A percentile compares a stretch with the other conserved stretches of the same genome.
phyloP scores from a whole-genome alignment of 2,113 vertebrate species.

The Chaetodon auriga region DNA sequence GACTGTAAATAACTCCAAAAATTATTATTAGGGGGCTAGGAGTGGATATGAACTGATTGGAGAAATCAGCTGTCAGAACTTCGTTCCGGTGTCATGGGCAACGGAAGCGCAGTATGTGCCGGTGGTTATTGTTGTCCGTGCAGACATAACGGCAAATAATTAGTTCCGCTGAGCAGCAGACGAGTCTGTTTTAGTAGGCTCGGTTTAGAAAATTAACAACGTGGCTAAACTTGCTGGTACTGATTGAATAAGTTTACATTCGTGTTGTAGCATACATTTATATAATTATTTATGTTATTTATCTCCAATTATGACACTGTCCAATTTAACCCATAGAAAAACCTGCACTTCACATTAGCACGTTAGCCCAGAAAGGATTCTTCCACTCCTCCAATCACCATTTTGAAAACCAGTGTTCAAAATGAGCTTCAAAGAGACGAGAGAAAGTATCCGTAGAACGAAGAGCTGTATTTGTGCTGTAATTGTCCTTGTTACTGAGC shows the following conservation, averaged over 20 bases:
- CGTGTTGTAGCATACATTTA: no score
- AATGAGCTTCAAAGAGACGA: background rate
- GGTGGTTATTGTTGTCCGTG: conserved; percentile 59
- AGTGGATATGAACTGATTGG: conserved; percentile 39
- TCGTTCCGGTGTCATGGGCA: conserved; percentile 73
- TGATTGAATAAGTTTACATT: background rate
- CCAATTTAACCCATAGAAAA: background rate
- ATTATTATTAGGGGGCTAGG: background rate
- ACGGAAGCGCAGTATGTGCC: conserved; percentile 72
- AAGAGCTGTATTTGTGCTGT: background rate
- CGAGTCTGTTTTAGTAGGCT: background rate
- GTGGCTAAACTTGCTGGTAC: background rate
- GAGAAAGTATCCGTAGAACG: background rate
- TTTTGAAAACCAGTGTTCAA: background rate
- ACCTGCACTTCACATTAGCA: background rate
- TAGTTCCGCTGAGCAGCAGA: conserved; percentile 47
- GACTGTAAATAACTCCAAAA: background rate
- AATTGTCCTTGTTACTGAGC: background rate
- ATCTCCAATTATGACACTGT: background rate
- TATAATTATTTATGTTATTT: background rate
- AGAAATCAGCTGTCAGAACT: conserved; percentile 77
- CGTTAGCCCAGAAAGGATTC: background rate
- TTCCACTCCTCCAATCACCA: background rate
- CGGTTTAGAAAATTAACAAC: background rate
- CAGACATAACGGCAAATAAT: conserved; percentile 22